phyloP scores from a whole-genome alignment of 64 coral and sea anemone genomes.

The Montipora capricornis region DNA sequence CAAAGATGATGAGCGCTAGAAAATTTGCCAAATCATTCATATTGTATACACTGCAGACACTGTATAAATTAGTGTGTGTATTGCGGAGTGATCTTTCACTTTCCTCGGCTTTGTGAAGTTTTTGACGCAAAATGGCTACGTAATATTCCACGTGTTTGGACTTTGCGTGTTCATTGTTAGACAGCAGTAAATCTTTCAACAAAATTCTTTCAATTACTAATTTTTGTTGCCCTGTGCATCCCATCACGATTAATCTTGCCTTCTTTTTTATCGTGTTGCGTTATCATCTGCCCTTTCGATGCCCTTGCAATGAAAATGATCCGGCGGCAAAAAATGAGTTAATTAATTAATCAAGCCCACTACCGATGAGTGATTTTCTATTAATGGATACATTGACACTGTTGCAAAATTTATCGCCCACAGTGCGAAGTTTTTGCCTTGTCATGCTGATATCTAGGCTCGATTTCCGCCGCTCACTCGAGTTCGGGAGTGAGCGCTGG shows the following conservation, averaged over 20 bases:
- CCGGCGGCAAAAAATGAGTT: no score
- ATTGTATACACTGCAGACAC: no score
- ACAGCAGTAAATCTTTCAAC: neutral
- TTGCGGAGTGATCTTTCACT: neutral
- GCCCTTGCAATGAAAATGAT: no score
- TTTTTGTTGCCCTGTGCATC: no score
- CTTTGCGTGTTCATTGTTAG: neutral
- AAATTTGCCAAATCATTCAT: neutral
- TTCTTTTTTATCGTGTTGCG: no score
- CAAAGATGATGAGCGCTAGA: no score
- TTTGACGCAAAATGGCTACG: neutral
- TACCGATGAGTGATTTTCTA: neutral
- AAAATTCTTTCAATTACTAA: neutral
- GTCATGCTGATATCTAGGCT: neutral
- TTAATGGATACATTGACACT: neutral
- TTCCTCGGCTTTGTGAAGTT: neutral
- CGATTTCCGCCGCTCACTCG: no score
- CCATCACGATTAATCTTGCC: no score
- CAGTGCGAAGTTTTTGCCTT: neutral
- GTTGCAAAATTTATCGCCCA: neutral
- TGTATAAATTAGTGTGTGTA: no score
- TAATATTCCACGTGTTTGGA: neutral
- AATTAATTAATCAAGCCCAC: no score
- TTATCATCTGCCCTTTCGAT: no score
- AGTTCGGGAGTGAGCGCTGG: no score